phyloP scores from a whole-genome alignment of 1,140 invertebrate species.

The Rhopalosiphum maidis region DNA sequence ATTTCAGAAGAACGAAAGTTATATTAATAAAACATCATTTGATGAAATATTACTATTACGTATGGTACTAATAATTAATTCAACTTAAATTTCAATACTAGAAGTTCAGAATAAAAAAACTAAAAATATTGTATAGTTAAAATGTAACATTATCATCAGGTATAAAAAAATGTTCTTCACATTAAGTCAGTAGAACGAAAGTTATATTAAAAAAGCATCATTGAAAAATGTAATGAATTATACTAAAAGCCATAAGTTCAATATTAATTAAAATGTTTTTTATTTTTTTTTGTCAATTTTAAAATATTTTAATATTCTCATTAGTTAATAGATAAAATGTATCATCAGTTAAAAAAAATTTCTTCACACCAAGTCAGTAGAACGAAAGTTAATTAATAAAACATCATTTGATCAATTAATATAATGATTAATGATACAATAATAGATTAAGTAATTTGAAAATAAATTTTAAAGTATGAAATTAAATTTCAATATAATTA shows the following conservation, averaged over 20 bases:
- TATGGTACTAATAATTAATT: neutral
- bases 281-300: too few species aligned
- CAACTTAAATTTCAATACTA: neutral
- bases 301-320: neutral
- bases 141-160: neutral
- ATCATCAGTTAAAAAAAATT: neutral
- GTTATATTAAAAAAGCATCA: neutral
- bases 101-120: neutral
- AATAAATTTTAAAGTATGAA: neutral
- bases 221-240: neutral
- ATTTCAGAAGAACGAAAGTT: conserved; percentile 45
- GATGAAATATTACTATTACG: neutral
- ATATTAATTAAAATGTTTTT: too few species aligned
- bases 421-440: neutral
- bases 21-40: conserved; percentile 24
- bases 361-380: neutral
- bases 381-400: neutral
- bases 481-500: neutral
- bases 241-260: too few species aligned
- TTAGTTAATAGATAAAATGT: neutral
- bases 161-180: neutral
- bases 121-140: neutral
- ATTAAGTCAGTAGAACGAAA: neutral
- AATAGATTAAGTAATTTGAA: neutral
- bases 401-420: neutral